Evolutionary conservation across 2,113 vertebrate species (phyloP), one percentile per base, ranked within the genome.

Genomic region (Ramphastos sulfuratus): DNA sequence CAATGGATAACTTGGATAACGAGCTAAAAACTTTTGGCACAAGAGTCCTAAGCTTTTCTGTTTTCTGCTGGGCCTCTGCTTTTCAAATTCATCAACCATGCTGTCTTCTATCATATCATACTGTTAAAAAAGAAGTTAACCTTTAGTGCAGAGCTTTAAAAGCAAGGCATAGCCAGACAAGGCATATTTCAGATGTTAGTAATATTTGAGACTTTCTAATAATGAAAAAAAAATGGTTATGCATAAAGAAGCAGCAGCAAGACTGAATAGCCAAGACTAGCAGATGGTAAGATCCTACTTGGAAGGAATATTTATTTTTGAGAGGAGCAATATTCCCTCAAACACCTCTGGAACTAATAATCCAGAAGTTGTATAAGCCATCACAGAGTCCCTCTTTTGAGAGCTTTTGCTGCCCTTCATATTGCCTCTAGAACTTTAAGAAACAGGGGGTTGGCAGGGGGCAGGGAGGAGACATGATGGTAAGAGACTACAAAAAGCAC

Each of bases 31-130:
- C 97, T 99, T 99, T 92, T 98, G 98, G 96, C 99, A 99, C 69
- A 99, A 97, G 58, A 99, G 97, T 76, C 99, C 99, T 97, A 99
- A 97, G 93, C 99, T 99, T 97, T 99, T 99, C 97, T 99, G 98
- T 93, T 99, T 99, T 96, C 99, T 98, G 98, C 98, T 99, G 10
- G 98, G 98, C 88, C 98, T 98, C 69, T 97, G 97, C 69, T 98
- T 99, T 93, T 98, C 98, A 33, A 97, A 97, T 48, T 99, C 98
- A 9, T 99, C 98, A 46, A 98, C 91, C 4, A 97, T 90, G 63
- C 89, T 89, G 60, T 98, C 98, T 3, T 98, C 98, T 70, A 93
- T 94, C 4, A 77, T 94, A 75, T 98, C 98, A 91, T 97, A 97
- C 98, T 98, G 94, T 78, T 56, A 90, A 94, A 79, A 96, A 88